phyloP scores from a whole-genome alignment of 1,140 invertebrate genomes.

The Caenorhabditis inopinata region DNA sequence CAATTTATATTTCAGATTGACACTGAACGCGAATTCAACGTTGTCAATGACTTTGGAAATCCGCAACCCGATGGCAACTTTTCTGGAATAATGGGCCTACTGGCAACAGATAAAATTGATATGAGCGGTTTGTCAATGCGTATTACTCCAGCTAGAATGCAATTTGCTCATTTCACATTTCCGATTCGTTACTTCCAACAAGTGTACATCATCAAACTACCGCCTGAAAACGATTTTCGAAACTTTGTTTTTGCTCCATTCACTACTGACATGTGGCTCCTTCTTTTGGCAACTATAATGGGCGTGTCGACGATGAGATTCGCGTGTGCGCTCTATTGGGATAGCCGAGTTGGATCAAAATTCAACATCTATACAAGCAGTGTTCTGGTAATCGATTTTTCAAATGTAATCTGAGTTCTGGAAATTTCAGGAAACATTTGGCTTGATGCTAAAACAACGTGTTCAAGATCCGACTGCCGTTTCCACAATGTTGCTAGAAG shows the following conservation, averaged over 20 bases:
- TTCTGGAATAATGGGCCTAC: slow-evolving; percentile 48
- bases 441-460: slow-evolving; percentile 42
- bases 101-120: slow-evolving; percentile 42
- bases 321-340: slow-evolving; percentile 19
- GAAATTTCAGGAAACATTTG: slow-evolving; percentile 44
- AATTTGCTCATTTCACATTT: slow-evolving; percentile 45
- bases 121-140: slow-evolving; percentile 49
- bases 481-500: slow-evolving; percentile 44
- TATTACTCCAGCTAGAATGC: slow-evolving; percentile 47
- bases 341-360: slow-evolving; percentile 23
- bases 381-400: not conserved
- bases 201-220: slow-evolving; percentile 45
- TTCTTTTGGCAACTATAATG: slow-evolving; percentile 30
- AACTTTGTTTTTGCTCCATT: slow-evolving; percentile 47
- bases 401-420: not conserved
- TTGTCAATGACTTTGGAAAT: slow-evolving; percentile 41
- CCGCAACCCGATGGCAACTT: slow-evolving; percentile 35
- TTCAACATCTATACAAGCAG: slow-evolving; percentile 28
- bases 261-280: slow-evolving; percentile 27
- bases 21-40: slow-evolving; percentile 30
- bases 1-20: slow-evolving; percentile 33
- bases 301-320: slow-evolving; percentile 39
- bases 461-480: slow-evolving; percentile 23
- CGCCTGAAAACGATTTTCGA: slow-evolving; percentile 42
- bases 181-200: slow-evolving; percentile 50